Evolutionary conservation across 2,113 vertebrate genomes (phyloP).

Genomic region (Lepisosteus oculatus): DNA sequence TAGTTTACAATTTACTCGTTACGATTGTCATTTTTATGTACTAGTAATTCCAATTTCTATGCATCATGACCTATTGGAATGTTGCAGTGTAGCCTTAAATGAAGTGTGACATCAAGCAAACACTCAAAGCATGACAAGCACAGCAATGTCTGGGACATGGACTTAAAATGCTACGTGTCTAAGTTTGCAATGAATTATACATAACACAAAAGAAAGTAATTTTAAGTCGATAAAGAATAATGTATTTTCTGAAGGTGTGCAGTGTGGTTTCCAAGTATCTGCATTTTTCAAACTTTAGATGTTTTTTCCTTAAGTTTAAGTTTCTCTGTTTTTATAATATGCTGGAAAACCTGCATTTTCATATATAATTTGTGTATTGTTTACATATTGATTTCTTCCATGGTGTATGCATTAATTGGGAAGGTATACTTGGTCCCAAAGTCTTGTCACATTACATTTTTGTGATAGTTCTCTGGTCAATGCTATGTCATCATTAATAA

Average conservation of each 20-base stretch:
- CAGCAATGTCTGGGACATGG: background rate
- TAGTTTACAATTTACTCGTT: conserved; percentile 25
- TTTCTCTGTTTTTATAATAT: background rate
- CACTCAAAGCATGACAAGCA: background rate
- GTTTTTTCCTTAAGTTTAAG: no score
- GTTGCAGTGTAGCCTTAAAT: conserved; percentile 16
- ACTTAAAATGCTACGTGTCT: no score
- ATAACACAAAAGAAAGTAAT: no score
- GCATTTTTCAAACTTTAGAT: no score
- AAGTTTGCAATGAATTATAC: no score
- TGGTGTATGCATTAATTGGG: background rate
- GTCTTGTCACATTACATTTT: conserved; percentile 1
- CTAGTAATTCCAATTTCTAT: conserved; percentile 16
- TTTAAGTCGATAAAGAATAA: no score
- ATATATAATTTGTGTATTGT: background rate
- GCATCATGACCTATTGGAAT: conserved; percentile 13
- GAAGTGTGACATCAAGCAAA: background rate
- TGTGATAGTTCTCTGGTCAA: conserved; percentile 28
- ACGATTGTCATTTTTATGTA: conserved; percentile 33
- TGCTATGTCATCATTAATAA: conserved; percentile 6
- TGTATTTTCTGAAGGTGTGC: no score
- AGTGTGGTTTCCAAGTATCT: no score
- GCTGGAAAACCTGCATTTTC: background rate
- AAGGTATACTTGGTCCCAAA: background rate
- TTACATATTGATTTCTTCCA: background rate